Evolutionary conservation across 2,888 invertebrate genomes (phyloP).

Genomic region (Limnephilus rhombicus): DNA sequence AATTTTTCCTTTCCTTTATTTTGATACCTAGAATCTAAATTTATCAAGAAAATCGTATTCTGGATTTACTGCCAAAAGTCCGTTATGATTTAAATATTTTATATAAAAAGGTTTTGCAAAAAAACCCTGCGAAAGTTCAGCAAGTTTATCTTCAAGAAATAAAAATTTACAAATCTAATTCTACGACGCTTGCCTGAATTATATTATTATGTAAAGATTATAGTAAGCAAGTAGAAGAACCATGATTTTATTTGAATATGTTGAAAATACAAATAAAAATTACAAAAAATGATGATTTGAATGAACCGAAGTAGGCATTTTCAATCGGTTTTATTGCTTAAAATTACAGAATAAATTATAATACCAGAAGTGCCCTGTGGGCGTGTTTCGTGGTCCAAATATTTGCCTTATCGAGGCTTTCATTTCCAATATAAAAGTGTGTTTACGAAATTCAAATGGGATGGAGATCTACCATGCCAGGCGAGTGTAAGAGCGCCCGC

Average conservation of each 20-base stretch:
- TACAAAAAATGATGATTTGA: neutral
- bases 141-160: neutral
- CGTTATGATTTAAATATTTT: slow-evolving; percentile 28
- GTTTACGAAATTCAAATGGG: no score
- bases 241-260: neutral
- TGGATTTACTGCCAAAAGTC: slow-evolving; percentile 6
- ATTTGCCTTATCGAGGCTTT: no score
- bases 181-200: neutral
- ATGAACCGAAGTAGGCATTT: neutral
- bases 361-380: no score
- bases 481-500: no score
- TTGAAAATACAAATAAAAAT: neutral
- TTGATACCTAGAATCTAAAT: slow-evolving; percentile 11
- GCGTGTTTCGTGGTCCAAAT: no score
- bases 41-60: neutral
- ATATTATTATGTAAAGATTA: neutral
- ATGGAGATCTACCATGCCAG: no score
- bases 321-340: neutral
- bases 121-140: neutral
- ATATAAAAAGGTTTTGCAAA: slow-evolving; percentile 27
- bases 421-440: no score
- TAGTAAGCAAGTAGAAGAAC: neutral
- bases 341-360: no score
- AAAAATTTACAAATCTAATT: neutral
- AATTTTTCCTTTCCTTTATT: neutral